Conservation (phyloP, 2,113 vertebrate genomes). For the Psittacula cyanocephala region DNA sequence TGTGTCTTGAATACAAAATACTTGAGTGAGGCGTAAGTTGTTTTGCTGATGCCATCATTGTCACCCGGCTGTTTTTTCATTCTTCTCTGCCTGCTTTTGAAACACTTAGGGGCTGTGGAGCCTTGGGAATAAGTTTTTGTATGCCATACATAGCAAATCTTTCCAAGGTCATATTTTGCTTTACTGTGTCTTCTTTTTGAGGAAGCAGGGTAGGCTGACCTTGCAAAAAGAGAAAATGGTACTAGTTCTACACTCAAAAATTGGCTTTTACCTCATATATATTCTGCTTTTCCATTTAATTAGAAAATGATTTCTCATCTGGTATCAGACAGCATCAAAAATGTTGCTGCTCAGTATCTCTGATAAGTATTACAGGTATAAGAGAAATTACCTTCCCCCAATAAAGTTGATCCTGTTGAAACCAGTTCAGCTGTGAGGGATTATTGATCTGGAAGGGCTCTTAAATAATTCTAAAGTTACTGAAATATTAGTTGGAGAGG, state of each 20-base stretch:
- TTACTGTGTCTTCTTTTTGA: not conserved
- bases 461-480: not conserved
- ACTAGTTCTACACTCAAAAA: not conserved
- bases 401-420: not conserved
- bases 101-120: not conserved
- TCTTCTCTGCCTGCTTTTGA: not conserved
- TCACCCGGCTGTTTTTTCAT: not conserved
- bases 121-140: slow-evolving; percentile 10
- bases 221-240: not conserved
- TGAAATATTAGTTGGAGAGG: not conserved
- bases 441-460: not conserved
- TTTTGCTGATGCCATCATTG: slow-evolving; percentile 7
- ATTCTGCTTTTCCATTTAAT: not conserved
- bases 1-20: slow-evolving; percentile 48
- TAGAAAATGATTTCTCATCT: not conserved
- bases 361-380: not conserved
- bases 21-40: not conserved
- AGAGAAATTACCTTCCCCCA: not conserved
- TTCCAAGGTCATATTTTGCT: not conserved
- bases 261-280: not conserved
- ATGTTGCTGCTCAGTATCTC: not conserved
- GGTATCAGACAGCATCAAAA: not conserved
- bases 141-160: not conserved
- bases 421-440: not conserved
- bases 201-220: not conserved